A percentile compares a stretch with the other conserved stretches of the same genome.
Evolutionary conservation across 2,888 invertebrate species (phyloP).

Genomic region (Eupithecia exiguata): DNA sequence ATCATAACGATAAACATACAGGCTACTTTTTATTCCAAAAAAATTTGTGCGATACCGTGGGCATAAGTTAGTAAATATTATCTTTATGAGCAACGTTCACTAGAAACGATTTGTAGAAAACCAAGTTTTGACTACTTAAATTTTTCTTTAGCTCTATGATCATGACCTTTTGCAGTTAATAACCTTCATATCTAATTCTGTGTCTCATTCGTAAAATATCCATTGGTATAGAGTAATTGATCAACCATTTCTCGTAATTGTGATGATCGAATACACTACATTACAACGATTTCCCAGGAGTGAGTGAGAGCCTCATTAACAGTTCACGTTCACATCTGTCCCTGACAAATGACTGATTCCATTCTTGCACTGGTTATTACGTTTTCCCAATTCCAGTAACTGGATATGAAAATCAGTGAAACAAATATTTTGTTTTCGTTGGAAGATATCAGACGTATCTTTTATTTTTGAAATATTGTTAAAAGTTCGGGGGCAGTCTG

Average conservation of each 20-base stretch:
- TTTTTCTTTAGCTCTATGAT: neutral
- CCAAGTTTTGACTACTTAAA: neutral
- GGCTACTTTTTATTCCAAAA: no score
- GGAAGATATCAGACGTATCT: neutral
- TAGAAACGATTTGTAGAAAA: neutral
- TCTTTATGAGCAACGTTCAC: neutral
- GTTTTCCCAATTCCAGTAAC: conserved; percentile 45
- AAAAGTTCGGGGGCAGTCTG: neutral
- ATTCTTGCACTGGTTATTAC: conserved; percentile 47
- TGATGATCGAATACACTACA: conserved; percentile 57
- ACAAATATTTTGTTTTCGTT: neutral
- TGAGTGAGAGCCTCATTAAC: conserved; percentile 76
- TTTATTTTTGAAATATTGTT: neutral
- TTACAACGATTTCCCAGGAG: conserved; percentile 79
- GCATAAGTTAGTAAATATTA: no score
- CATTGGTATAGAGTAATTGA: conserved; percentile 1
- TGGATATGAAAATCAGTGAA: neutral
- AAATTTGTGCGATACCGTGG: no score
- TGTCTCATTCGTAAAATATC: neutral
- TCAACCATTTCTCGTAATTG: conserved; percentile 19
- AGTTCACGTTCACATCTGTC: conserved; percentile 60
- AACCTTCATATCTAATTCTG: neutral
- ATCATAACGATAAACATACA: no score
- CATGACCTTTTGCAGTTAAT: neutral
- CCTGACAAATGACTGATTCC: conserved; percentile 69